phyloP scores from a whole-genome alignment of 2,797 vertebrate genomes.

The Urosaurus nigricauda region DNA sequence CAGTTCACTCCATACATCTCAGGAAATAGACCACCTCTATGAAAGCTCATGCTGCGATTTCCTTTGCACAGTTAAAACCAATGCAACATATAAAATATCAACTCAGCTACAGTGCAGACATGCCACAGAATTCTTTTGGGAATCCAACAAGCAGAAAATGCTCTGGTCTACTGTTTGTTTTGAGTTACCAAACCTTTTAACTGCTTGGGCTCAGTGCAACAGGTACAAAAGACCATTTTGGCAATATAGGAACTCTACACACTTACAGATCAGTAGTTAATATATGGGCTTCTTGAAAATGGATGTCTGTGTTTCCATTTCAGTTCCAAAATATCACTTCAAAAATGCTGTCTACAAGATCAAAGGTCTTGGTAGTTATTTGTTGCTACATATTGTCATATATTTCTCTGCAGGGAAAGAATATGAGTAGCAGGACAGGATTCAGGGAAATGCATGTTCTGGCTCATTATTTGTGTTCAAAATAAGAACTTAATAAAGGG shows the following conservation, averaged over 20 bases:
- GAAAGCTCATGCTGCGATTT: too few species aligned
- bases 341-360: constrained; percentile 39
- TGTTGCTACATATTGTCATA: background rate
- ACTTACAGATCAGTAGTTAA: constrained; percentile 30
- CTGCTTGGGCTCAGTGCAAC: background rate
- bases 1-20: too few species aligned
- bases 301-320: background rate
- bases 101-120: background rate
- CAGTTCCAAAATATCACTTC: constrained; percentile 19
- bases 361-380: constrained; percentile 27
- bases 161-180: constrained; percentile 22
- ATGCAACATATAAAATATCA: background rate
- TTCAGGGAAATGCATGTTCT: constrained; percentile 21
- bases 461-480: constrained; percentile 55
- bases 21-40: too few species aligned
- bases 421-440: constrained; percentile 39
- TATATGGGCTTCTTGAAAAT: constrained; percentile 15
- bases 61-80: background rate
- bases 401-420: constrained; percentile 10
- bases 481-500: constrained; percentile 43
- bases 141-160: background rate
- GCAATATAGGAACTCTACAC: background rate
- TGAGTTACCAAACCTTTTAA: constrained; percentile 24
- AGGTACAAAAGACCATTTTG: background rate
- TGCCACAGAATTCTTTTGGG: background rate